phyloP scores from a whole-genome alignment of 2,888 invertebrate genomes.

The Sipha maydis region DNA sequence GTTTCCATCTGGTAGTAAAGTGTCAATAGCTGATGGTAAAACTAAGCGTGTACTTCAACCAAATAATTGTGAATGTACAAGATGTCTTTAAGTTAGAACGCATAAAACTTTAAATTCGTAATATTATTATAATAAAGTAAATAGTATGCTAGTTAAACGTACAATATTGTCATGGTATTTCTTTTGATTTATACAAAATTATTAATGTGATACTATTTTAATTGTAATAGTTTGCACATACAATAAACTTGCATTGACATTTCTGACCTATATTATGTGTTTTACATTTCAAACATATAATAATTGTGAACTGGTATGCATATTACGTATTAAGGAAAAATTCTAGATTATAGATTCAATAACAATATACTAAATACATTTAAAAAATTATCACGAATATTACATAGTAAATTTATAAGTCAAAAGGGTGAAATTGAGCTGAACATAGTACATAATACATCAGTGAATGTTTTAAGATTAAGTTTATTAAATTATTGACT shows the following conservation, averaged over 20 bases:
- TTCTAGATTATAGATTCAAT: slow-evolving; percentile 27
- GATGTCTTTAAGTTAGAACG: background rate
- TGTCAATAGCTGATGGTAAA: slow-evolving; percentile 67
- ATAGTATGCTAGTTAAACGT: slow-evolving; percentile 17
- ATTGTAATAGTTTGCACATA: background rate
- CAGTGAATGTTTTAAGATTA: background rate
- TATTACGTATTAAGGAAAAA: slow-evolving; percentile 13
- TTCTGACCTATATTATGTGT: background rate
- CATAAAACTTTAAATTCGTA: slow-evolving; percentile 18
- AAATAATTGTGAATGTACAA: slow-evolving; percentile 63
- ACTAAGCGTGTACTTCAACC: slow-evolving; percentile 66
- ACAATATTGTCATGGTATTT: slow-evolving; percentile 38
- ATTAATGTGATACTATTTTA: background rate
- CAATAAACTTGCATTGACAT: slow-evolving; percentile 9
- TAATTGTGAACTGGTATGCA: background rate
- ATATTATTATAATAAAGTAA: slow-evolving; percentile 12
- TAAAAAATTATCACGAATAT: slow-evolving; percentile 23
- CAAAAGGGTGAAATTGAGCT: slow-evolving; percentile 40
- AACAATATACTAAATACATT: slow-evolving; percentile 32
- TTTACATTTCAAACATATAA: slow-evolving; percentile 27
- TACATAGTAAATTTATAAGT: slow-evolving; percentile 32
- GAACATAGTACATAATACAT: background rate
- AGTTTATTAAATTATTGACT: background rate
- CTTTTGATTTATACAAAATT: slow-evolving; percentile 28
- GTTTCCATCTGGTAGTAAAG: slow-evolving; percentile 63